These are phyloP conservation scores for Cyprinodon variegatus DNA, from an alignment of 2,113 vertebrate genomes.

Conservation along the genomic window DNA sequence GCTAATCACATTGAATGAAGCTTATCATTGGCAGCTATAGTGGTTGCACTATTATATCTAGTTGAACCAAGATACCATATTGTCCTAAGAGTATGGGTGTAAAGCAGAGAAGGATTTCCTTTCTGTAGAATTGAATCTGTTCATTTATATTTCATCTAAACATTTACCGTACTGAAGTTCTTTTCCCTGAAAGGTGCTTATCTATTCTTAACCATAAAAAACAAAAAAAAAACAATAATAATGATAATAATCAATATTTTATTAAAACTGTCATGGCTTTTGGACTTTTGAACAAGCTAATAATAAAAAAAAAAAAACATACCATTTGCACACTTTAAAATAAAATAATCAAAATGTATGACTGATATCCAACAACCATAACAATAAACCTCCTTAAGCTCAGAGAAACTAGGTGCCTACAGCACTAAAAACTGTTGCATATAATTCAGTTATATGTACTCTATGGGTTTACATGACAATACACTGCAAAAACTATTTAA, in stretches of 20 bases:
- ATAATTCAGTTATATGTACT: too few species aligned
- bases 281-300: neutral
- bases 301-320: neutral
- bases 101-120: neutral
- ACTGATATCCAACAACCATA: too few species aligned
- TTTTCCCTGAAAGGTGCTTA: too few species aligned
- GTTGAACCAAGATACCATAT: constrained; percentile 19
- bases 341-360: too few species aligned
- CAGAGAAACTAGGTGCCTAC: neutral
- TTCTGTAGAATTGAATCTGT: constrained; percentile 2
- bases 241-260: neutral
- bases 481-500: too few species aligned
- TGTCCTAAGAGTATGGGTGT: neutral
- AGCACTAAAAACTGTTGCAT: neutral
- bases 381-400: too few species aligned
- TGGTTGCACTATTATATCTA: constrained; percentile 35
- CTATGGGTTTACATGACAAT: too few species aligned
- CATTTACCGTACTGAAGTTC: too few species aligned
- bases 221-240: too few species aligned
- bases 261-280: neutral
- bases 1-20: constrained; percentile 76
- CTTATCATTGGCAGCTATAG: constrained; percentile 58
- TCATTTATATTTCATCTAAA: neutral
- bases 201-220: too few species aligned
- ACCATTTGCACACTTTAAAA: too few species aligned